phyloP scores from a whole-genome alignment of 2,113 vertebrate species.

The Cardinalis cardinalis region DNA sequence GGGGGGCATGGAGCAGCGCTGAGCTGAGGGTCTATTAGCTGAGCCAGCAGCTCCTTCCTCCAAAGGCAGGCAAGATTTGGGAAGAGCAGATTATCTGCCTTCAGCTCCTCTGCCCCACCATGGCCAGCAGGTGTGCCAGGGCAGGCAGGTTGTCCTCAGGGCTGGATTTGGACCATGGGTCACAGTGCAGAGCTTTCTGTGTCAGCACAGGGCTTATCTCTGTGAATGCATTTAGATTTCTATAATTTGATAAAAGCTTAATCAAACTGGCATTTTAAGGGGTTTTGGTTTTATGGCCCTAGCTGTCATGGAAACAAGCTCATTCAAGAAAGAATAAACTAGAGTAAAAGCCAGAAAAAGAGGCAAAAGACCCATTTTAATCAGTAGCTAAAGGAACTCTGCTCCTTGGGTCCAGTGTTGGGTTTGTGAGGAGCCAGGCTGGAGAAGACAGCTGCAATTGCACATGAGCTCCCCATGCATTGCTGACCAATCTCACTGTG shows the following conservation, averaged over 20 bases:
- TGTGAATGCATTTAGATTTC: background rate
- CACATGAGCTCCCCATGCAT: accelerated
- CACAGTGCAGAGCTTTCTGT: background rate
- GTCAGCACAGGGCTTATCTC: background rate
- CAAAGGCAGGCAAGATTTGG: accelerated
- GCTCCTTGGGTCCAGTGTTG: background rate
- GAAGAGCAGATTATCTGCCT: background rate
- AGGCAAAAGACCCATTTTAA: background rate
- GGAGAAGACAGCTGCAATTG: background rate
- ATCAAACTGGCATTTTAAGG: background rate
- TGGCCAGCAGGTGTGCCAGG: background rate
- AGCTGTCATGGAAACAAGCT: background rate
- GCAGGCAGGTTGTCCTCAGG: background rate
- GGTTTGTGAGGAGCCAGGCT: background rate
- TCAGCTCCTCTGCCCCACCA: accelerated
- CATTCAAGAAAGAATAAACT: background rate
- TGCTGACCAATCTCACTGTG: background rate
- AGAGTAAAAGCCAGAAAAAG: background rate
- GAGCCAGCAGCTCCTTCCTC: background rate
- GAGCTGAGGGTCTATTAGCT: background rate
- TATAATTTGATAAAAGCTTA: background rate
- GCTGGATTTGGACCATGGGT: background rate
- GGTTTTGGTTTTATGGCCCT: background rate
- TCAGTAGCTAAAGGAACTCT: background rate
- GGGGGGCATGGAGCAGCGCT: background rate